Base-by-base conservation (phyloP, 2,113 vertebrate genomes). In the Setophaga coronata region DNA sequence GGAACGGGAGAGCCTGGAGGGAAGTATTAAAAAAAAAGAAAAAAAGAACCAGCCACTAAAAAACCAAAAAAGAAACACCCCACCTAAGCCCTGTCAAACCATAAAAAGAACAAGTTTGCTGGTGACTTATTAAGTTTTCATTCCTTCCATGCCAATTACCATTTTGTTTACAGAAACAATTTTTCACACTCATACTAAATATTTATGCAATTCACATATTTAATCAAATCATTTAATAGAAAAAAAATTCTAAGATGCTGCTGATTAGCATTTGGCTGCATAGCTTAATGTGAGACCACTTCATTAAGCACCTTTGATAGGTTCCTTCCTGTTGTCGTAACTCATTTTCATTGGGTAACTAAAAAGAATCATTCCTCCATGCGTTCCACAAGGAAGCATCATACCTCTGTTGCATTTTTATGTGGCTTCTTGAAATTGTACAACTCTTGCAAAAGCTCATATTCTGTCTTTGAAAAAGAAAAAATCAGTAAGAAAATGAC, bases 371-470 rank as follows among this genome's bases (percentile, higher is more conserved):
- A 56, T 36, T 71, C 64, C 51, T 38, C 61, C 40, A 33, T 10
- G 33, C 4, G 42, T 31, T 40, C 28, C 25, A 43, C 21, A 66
- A 78, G 71, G 53, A 89, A 95, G 87, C 20, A 76, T 10, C 70
- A 82, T 98, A 99, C 99, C 99, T 99, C 94, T 85, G 97, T 96
- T 38, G 98, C 96, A 73, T 98, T 94, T 58, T 83, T 90, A 10
- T 83, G 79, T 16, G 99, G 99, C 90, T 97, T 99, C 97, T 98
- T 98, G 98, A 99, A 99, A 88, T 88, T 98, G 97, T 99, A 99
- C 31, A 99, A 95, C 71, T 99, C 98, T 97, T 99, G 98, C 48
- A 99, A 98, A 88, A 99, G 98, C 87, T 97, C 66, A 70, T 98
- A 99, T 74, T 99, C 99, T 66, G 99, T 99, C 99, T 99, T 97